phyloP scores from a whole-genome alignment of 2,113 vertebrate genomes.

The Nothoprocta perdicaria region DNA sequence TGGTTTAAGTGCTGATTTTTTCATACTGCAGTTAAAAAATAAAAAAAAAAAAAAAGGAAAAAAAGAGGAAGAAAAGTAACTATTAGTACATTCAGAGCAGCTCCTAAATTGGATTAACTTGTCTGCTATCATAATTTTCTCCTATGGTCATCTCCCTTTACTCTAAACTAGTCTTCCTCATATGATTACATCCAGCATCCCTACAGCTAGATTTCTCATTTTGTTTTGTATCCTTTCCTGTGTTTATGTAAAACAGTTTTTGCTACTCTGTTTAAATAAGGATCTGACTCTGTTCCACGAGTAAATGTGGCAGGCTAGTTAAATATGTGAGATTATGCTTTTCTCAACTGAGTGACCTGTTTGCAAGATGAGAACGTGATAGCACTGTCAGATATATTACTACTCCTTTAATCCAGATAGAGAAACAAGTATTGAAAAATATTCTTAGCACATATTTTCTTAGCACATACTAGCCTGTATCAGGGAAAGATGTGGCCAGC shows the following conservation, averaged over 20 bases:
- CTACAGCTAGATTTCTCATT: background rate
- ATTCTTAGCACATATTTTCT: background rate
- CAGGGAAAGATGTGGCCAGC: background rate
- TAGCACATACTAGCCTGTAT: no score
- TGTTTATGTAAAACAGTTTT: background rate
- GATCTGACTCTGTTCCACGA: background rate
- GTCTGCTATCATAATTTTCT: conserved; percentile 26
- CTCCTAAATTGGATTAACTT: conserved; percentile 37
- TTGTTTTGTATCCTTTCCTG: background rate
- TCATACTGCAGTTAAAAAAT: background rate
- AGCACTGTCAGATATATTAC: background rate
- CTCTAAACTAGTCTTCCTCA: background rate
- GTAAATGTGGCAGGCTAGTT: background rate
- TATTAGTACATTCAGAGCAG: background rate
- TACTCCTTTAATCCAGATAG: background rate
- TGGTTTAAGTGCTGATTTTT: background rate
- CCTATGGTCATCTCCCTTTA: background rate
- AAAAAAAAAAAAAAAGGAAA: background rate
- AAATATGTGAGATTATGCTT: background rate
- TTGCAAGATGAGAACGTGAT: background rate
- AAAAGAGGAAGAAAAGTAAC: background rate
- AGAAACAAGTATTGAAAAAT: background rate
- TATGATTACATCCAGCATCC: conserved; percentile 6
- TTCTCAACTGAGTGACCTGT: background rate
- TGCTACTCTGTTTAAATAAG: background rate